A percentile compares a stretch with the other conserved stretches of the same genome.
Conservation (phyloP, 1,140 invertebrate species). For the Nixonia krombeini region DNA sequence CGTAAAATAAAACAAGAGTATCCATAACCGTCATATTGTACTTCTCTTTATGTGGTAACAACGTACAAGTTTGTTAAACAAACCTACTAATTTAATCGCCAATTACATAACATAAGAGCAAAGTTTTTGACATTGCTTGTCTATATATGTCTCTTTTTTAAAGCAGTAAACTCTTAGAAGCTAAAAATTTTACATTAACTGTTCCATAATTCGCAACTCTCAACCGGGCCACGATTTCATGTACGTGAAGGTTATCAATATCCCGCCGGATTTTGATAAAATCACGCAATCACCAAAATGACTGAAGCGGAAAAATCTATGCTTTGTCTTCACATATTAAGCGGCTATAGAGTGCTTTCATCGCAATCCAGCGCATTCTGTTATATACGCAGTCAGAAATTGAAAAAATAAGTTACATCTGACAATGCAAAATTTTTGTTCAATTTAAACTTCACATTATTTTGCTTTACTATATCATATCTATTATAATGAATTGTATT, state of each 20-base stretch:
- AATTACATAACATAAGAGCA: conserved; percentile 36
- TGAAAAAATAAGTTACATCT: conserved; percentile 46
- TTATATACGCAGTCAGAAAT: conserved; percentile 40
- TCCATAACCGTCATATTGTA: neutral
- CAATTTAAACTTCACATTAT: conserved; percentile 31
- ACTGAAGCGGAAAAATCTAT: no score
- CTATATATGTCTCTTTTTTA: conserved; percentile 35
- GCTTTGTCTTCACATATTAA: no score
- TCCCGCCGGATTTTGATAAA: conserved; percentile 9
- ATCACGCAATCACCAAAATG: conserved; percentile 7
- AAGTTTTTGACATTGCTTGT: conserved; percentile 54
- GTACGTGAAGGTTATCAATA: conserved; percentile 21
- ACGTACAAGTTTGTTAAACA: conserved; percentile 17
- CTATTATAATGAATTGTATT: no score
- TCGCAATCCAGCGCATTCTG: conserved; percentile 28
- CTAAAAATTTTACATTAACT: conserved; percentile 20
- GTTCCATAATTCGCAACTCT: conserved; percentile 18
- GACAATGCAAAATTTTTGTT: conserved; percentile 14
- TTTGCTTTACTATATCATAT: conserved; percentile 26
- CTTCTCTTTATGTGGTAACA: neutral
- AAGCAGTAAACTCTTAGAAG: conserved; percentile 24
- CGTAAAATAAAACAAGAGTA: neutral
- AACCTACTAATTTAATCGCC: conserved; percentile 24
- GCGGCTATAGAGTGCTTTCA: neutral
- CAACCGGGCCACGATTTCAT: conserved; percentile 36